Conservation (phyloP, 2,888 invertebrate species). For the Archaeoteleia sp. region DNA sequence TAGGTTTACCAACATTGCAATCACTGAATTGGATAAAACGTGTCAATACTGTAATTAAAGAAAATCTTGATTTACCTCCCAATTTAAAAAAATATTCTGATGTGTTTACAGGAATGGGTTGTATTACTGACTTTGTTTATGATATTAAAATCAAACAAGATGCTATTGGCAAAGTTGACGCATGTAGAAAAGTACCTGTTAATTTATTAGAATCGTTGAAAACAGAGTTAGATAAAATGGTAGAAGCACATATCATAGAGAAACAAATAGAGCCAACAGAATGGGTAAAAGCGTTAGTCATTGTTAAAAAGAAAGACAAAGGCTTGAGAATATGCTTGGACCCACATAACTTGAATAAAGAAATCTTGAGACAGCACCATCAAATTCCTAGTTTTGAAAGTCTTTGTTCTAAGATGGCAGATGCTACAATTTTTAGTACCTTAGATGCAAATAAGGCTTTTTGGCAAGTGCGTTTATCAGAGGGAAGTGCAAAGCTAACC, state of each 20-base stretch:
- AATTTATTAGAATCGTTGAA: slow-evolving; percentile 19
- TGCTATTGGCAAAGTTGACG: slow-evolving; percentile 26
- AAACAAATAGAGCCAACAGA: slow-evolving; percentile 10
- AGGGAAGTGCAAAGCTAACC: slow-evolving; percentile 53
- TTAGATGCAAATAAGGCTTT: slow-evolving; percentile 58
- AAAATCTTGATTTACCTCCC: slow-evolving; percentile 4
- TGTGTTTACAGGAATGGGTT: slow-evolving; percentile 38
- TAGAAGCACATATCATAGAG: slow-evolving; percentile 6
- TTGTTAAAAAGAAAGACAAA: slow-evolving; percentile 2
- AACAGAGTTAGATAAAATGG: slow-evolving; percentile 36
- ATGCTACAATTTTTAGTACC: slow-evolving; percentile 53
- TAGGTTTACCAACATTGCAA: slow-evolving; percentile 18
- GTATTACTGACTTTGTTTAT: slow-evolving; percentile 40
- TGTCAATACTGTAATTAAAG: slow-evolving; percentile 7
- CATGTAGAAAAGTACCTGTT: slow-evolving; percentile 42
- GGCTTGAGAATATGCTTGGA: slow-evolving; percentile 6
- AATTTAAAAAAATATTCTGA: slow-evolving; percentile 28
- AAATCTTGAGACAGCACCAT: slow-evolving; percentile 8
- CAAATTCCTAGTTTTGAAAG: slow-evolving; percentile 59
- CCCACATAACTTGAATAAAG: slow-evolving; percentile 3
- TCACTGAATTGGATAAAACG: slow-evolving; percentile 32
- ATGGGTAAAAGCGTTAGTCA: slow-evolving; percentile 2
- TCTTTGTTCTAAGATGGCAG: slow-evolving; percentile 53
- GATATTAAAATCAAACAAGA: slow-evolving; percentile 42
- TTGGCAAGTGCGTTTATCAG: slow-evolving; percentile 54